Base-by-base conservation (phyloP, 2,888 invertebrate species). In the Drosophila kambysellisi region DNA sequence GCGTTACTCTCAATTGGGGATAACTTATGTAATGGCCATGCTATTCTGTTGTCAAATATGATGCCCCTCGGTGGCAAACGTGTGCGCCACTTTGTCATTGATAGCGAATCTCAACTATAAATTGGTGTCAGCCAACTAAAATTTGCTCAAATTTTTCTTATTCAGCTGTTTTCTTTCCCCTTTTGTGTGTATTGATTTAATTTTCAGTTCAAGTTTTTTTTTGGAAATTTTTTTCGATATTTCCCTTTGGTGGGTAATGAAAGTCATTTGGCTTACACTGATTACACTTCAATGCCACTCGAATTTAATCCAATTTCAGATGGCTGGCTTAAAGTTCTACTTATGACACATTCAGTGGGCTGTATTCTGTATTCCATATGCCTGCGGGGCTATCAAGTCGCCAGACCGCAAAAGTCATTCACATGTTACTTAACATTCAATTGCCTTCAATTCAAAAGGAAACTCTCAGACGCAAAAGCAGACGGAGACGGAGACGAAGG, bases 381-480 rank as follows among this genome's bases (percentile, higher is more conserved):
- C 60, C 64, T 64, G 30, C 46, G 46, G 50, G 56, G 57, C 56
- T 59, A 59, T 56, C 60, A 68, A 43, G 35, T 46, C 67, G 62
- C 51, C 56, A 65, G 72, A 70, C 74, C 73, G 73, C 83, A 70
- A 74, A 69, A 81, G 74, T 79, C 83, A 79, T 76, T 83, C 87
- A 76, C 70, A 79, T 75, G 68, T 86, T 81, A 69, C 83, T 83
- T 73, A 73, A 74, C 90, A 85, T 85, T 79, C 90, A 89, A 88
- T 88, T 89, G 89, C 74, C 82, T 72, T 68, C 76, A 79, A 69
- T 75, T 78, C 69, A 64, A 68, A 67, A 70, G 54, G 30, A 35
- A n/a, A 30, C 37, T 39, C 11, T 39, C 15, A 25, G 46, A 46
- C 46, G 46, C 46, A 46, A 15, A 39, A 6, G 9, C 9, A 35